Evolutionary conservation across 2,888 invertebrate genomes (phyloP).

Genomic region (Tipula lateralis): DNA sequence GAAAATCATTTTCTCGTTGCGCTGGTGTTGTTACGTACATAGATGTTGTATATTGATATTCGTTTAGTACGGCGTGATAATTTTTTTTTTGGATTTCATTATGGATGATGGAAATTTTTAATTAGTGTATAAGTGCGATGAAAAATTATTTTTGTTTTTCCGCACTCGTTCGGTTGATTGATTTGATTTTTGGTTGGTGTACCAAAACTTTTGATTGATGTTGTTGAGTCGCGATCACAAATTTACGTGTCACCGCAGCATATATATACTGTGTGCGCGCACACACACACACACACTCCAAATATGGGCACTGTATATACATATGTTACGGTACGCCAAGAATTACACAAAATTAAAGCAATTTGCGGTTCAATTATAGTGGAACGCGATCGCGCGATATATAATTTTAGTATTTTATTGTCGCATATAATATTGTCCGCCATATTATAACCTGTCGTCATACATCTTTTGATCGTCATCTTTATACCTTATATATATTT

Average conservation of each 20-base stretch:
- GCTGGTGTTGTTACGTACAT: neutral
- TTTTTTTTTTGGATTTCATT: neutral
- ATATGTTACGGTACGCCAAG: neutral
- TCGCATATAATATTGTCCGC: neutral
- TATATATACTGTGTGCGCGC: neutral
- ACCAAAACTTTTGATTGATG: neutral
- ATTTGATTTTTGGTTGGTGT: neutral
- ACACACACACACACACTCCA: neutral
- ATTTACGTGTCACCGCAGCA: neutral
- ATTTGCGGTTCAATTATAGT: slow-evolving; percentile 7
- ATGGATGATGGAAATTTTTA: neutral
- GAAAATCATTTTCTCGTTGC: neutral
- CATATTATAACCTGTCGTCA: slow-evolving; percentile 8
- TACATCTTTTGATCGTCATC: neutral
- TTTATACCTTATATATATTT: neutral
- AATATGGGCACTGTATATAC: neutral
- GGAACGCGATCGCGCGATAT: neutral
- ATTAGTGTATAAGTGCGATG: neutral
- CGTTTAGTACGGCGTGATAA: neutral
- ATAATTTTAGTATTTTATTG: slow-evolving; percentile 24
- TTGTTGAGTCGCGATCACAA: no score
- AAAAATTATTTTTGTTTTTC: neutral
- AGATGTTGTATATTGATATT: neutral
- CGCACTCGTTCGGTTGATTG: neutral
- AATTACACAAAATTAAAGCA: neutral